A percentile compares a stretch with the other conserved stretches of the same genome.
Evolutionary conservation across 2,113 vertebrate species (phyloP).

Genomic region (Myrmecophaga tridactyla): DNA sequence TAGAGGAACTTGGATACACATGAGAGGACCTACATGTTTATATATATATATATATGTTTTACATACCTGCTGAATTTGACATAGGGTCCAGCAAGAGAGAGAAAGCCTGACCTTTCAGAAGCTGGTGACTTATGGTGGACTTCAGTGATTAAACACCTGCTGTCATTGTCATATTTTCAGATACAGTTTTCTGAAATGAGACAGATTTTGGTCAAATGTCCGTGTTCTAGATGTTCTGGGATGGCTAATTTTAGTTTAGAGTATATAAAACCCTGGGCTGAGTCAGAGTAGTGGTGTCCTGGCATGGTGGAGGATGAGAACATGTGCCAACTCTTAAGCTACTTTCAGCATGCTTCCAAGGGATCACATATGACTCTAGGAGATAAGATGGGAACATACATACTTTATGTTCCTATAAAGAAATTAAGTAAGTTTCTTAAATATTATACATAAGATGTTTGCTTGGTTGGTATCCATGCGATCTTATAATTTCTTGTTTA

Average conservation of each 20-base stretch:
- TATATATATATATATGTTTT: not conserved
- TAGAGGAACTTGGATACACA: not conserved
- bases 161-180: not conserved
- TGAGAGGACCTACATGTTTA: not conserved
- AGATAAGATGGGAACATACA: not conserved
- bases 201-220: not conserved
- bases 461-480: not conserved
- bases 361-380: not conserved
- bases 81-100: not conserved
- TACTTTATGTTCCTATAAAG: no score
- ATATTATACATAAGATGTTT: not conserved
- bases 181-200: slow-evolving; percentile 29
- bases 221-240: not conserved
- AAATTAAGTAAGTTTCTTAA: not conserved
- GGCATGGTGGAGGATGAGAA: slow-evolving; percentile 18
- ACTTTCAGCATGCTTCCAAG: not conserved
- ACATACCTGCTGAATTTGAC: not conserved
- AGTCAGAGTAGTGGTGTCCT: not conserved
- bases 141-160: not conserved
- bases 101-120: slow-evolving; percentile 21
- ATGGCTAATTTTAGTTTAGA: slow-evolving; percentile 36
- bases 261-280: not conserved
- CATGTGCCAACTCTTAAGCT: not conserved
- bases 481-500: no score
- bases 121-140: slow-evolving; percentile 8